phyloP scores from a whole-genome alignment of 1,140 invertebrate species.

The Papilio dardanus region DNA sequence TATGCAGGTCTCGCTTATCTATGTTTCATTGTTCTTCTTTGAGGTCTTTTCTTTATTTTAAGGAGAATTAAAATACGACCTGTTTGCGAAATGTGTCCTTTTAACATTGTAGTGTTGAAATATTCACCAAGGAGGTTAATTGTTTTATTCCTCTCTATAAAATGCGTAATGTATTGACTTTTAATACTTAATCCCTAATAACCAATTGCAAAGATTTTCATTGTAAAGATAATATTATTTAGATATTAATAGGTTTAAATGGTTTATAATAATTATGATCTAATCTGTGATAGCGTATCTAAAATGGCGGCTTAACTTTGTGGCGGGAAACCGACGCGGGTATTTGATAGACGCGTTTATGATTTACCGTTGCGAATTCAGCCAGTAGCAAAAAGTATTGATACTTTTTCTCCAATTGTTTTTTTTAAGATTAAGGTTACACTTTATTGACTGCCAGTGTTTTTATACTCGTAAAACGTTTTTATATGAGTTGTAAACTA shows the following conservation, averaged over 20 bases:
- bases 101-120: not conserved
- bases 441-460: conserved; percentile 14
- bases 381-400: conserved; percentile 11
- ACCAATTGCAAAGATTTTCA: not conserved
- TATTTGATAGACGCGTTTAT: conserved; percentile 1
- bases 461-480: too few species aligned
- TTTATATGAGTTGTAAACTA: too few species aligned
- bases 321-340: not conserved
- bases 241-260: conserved; percentile 24
- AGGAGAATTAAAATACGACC: not conserved
- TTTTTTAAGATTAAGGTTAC: not conserved
- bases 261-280: conserved; percentile 24
- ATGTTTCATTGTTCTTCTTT: not conserved
- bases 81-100: not conserved
- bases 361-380: conserved; percentile 15
- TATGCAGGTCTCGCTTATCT: not conserved
- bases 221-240: not conserved
- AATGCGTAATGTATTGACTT: not conserved
- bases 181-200: not conserved
- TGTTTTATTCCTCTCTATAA: not conserved
- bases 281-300: conserved; percentile 33
- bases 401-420: conserved; percentile 4
- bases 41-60: not conserved
- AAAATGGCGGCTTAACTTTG: conserved; percentile 17
- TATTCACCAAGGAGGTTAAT: not conserved